Evolutionary conservation across 2,113 vertebrate genomes (phyloP), one percentile per base, ranked within the genome.

Genomic region (Mobula birostris): DNA sequence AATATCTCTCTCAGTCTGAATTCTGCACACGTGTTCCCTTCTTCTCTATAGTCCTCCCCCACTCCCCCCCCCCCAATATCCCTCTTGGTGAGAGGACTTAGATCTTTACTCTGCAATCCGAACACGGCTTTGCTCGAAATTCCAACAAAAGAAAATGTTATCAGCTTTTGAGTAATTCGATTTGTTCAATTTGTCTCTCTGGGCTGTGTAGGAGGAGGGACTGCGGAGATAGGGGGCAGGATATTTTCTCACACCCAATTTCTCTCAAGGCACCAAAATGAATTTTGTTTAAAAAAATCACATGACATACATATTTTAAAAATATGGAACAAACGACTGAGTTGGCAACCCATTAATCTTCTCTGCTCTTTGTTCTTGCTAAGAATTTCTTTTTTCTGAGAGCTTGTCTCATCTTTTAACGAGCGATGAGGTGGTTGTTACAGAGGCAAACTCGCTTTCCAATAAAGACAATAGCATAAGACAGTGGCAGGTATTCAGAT

Each of bases 1-100:
- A 98, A 98, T 97, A 97, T 97, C 97, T 97, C 95, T 96, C 97
- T 96, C 97, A 98, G 97, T 98, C 97, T 97, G 98, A 98, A 98
- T 98, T 98, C 98, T 98, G 95, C 96, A 96, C 97, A 96, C 97
- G 98, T 96, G 68, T 17, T 70, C 68, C 17, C 68, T 17, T 70
- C 68, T 70, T 11, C 68, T 21, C 72, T 74, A 2, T 2, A 2
- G 1, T 74, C 70, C 17, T 11, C 29, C 7, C n/a, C 8, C 61
- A 29, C 2, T 15, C n/a, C 24, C 56, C 61, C 56, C 61, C 63
- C 63, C 85, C 63, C 56, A n/a, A 58, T 8, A 74, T 6, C 29
- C 27, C 17, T 27, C 29, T 17, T 29, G 15, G 2, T 14, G 82
- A 66, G n/a, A 90, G 14, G 85, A 17, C 56, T 90, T 66, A 15